These are phyloP conservation scores for Collichthys lucidus DNA, from an alignment of 2,113 vertebrate species.

Conservation along the genomic window DNA sequence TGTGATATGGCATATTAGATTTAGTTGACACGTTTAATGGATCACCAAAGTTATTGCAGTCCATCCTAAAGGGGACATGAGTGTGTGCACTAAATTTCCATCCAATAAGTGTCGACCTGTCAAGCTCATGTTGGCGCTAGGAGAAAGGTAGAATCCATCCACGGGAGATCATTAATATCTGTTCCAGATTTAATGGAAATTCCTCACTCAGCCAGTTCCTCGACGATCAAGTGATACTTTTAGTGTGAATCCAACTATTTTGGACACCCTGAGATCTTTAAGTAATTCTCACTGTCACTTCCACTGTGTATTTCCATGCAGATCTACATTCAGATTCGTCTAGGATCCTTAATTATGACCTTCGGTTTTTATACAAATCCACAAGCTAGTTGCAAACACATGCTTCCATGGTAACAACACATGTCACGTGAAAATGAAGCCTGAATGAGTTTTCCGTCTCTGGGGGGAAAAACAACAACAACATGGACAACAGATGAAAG, in stretches of 20 bases:
- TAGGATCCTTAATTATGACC: background rate
- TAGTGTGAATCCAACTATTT: no score
- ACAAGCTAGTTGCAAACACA: background rate
- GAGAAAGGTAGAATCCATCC: no score
- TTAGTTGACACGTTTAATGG: background rate
- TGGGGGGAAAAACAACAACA: slow-evolving; percentile 9
- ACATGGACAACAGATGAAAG: slow-evolving; percentile 21
- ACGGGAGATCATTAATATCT: no score
- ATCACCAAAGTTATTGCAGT: background rate
- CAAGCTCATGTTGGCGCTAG: no score
- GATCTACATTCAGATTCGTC: background rate
- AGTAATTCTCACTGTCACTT: no score
- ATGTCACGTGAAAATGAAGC: slow-evolving; percentile 34
- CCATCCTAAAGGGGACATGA: background rate
- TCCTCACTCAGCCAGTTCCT: no score
- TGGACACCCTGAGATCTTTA: background rate
- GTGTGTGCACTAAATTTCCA: background rate
- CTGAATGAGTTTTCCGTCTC: slow-evolving; percentile 28
- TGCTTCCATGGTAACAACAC: slow-evolving; percentile 59
- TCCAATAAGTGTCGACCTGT: background rate
- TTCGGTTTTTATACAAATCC: background rate
- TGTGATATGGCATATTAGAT: background rate
- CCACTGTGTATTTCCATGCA: background rate
- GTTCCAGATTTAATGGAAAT: no score
- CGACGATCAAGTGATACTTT: no score